Evolutionary conservation across 2,888 invertebrate genomes (phyloP), one percentile per base, ranked within the genome.

Genomic region (Clusia tigrina): DNA sequence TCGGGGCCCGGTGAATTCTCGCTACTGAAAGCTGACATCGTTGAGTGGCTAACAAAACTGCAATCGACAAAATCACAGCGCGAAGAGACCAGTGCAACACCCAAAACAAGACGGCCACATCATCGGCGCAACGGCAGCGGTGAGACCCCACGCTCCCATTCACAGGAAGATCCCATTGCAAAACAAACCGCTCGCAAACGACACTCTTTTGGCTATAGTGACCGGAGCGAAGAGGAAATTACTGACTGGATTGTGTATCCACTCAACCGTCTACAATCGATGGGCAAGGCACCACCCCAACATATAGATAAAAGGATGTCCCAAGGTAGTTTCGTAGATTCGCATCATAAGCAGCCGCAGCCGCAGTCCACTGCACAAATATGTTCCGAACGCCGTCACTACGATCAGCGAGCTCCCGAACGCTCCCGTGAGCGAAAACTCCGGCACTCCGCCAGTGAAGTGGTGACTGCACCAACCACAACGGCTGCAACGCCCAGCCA

Each of bases 211-310:
- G 84, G 84, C 1, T 82, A 81, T 62, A 80, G 76, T 12, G 81
- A 81, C 37, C 78, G 79, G 24, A 73, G 74, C 24, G 80, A 78
- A 65, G 78, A 82, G 54, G 78, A 78, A 38, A 74, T 78, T 9
- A 69, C 78, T 17, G 83, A 83, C 59, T 84, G 84, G 84, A 81
- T 82, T 55, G 83, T 82, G 10, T 82, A 83, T 67, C 84, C 83
- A 12, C 67, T 83, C 38, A 76, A 80, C 58, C 80, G 82, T 54
- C 67, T 83, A 23, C 80, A 81, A 55, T 80, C 83, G 1, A 63
- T 82, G 51, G 82, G 82, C 25, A 83, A 82, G 46, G 67, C 57
- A 17, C 67, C 70, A 0, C 75, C 71, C 10, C 59, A 65, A 67
- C 64, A 24, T 22, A 62, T 54, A 0, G 66, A 68, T 1, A 69